Conservation (phyloP, 2,113 vertebrate genomes). For the Chionodraco myersi region DNA sequence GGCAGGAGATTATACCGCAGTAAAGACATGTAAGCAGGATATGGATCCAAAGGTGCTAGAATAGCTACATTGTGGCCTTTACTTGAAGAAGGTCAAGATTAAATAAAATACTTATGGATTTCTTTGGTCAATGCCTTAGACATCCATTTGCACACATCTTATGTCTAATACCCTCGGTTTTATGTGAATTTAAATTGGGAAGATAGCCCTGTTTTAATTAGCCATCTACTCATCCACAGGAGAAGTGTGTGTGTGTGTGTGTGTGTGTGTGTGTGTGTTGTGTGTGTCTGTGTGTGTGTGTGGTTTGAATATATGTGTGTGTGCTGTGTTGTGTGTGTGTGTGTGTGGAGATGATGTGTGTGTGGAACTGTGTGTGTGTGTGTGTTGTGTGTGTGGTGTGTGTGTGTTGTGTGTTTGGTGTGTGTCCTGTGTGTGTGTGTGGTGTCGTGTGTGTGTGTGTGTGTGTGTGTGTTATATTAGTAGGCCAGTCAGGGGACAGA, state of each 20-base stretch:
- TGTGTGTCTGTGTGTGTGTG: constrained; percentile 5
- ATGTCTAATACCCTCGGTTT: constrained; percentile 16
- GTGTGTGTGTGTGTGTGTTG: too few relatives aligned
- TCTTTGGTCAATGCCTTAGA: too few relatives aligned
- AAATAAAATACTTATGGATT: background rate
- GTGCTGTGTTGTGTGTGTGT: background rate
- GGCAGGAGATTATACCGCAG: constrained; percentile 3
- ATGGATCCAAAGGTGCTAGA: background rate
- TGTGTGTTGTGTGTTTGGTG: constrained; percentile 18
- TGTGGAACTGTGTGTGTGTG: constrained; percentile 27
- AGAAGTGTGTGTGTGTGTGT: background rate
- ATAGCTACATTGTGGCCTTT: background rate
- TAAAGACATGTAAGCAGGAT: background rate
- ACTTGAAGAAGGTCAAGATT: constrained; percentile 24
- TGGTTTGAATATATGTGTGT: too few relatives aligned
- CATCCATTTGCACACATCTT: constrained; percentile 1
- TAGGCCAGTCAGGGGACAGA: constrained; percentile 66
- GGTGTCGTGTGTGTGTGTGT: background rate
- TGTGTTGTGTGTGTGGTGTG: constrained; percentile 4
- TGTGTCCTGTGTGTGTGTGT: constrained; percentile 8
- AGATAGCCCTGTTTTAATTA: constrained; percentile 62
- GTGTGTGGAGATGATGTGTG: background rate
- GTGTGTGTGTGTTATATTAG: constrained; percentile 58
- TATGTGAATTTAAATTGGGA: constrained; percentile 38
- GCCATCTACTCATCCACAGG: constrained; percentile 20